Conservation (phyloP, 2,888 invertebrate genomes). For the Osmoderma eremita region DNA sequence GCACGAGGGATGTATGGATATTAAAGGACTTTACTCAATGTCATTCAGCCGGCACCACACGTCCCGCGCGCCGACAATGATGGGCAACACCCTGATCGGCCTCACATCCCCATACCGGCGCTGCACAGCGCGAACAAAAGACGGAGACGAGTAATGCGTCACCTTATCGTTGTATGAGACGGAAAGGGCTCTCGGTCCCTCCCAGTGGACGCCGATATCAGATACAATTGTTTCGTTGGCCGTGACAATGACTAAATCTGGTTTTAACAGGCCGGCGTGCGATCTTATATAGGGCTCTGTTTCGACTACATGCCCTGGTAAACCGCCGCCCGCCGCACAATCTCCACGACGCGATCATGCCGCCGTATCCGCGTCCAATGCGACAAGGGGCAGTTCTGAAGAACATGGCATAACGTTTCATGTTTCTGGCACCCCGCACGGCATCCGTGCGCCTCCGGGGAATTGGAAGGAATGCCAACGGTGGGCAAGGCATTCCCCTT, state of each 20-base stretch:
- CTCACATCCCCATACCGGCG: background rate
- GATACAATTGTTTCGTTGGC: background rate
- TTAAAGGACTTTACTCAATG: no score
- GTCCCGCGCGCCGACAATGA: slow-evolving; percentile 1
- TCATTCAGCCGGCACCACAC: background rate
- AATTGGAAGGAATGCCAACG: slow-evolving; percentile 53
- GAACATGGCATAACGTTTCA: slow-evolving; percentile 50
- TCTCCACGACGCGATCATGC: slow-evolving; percentile 34
- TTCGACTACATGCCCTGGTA: slow-evolving; percentile 25
- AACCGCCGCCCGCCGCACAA: slow-evolving; percentile 1
- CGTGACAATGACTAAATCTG: slow-evolving; percentile 25
- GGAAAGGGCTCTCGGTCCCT: slow-evolving; percentile 21
- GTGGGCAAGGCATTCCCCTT: slow-evolving; percentile 52
- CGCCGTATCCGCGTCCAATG: slow-evolving; percentile 45
- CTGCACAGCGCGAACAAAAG: background rate
- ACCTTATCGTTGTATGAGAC: background rate
- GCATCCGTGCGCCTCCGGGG: slow-evolving; percentile 47
- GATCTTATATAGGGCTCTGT: slow-evolving; percentile 38
- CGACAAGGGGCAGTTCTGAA: slow-evolving; percentile 48
- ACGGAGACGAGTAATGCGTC: background rate
- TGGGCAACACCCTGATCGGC: background rate
- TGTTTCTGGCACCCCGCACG: slow-evolving; percentile 47
- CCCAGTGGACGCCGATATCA: slow-evolving; percentile 46
- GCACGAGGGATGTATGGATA: no score
- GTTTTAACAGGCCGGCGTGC: slow-evolving; percentile 31